Conservation (phyloP, 2,797 vertebrate species). For the Aratinga solstitialis region DNA sequence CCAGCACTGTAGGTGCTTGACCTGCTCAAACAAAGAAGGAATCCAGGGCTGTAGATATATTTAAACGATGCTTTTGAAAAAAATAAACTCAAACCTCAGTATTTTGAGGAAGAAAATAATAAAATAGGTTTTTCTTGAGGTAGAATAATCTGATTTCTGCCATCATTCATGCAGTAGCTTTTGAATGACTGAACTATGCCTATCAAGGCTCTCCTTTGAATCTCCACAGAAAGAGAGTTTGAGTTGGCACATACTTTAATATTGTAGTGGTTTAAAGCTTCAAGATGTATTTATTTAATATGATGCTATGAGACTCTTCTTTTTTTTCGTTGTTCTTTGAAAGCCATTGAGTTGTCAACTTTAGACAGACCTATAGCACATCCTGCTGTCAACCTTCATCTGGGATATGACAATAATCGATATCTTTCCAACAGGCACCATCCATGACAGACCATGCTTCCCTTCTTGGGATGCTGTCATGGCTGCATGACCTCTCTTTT, state of each 20-base stretch:
- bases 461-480: fast-evolving
- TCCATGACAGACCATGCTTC: neutral
- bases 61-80: neutral
- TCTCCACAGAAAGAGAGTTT: neutral
- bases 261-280: neutral
- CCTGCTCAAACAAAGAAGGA: neutral
- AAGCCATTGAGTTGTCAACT: neutral
- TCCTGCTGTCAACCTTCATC: neutral
- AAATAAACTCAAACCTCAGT: neutral
- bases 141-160: neutral
- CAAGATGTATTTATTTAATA: neutral
- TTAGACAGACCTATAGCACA: neutral
- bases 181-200: neutral
- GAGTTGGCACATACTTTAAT: neutral
- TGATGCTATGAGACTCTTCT: neutral
- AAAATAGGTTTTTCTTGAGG: neutral
- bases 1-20: neutral
- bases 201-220: neutral
- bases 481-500: neutral
- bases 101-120: neutral
- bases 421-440: neutral
- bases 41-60: neutral
- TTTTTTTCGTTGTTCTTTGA: neutral
- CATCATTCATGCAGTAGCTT: neutral
- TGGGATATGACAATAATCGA: neutral